Evolutionary conservation across 2,113 vertebrate species (phyloP), one percentile per base, ranked within the genome.

Genomic region (Solenodon paradoxus): DNA sequence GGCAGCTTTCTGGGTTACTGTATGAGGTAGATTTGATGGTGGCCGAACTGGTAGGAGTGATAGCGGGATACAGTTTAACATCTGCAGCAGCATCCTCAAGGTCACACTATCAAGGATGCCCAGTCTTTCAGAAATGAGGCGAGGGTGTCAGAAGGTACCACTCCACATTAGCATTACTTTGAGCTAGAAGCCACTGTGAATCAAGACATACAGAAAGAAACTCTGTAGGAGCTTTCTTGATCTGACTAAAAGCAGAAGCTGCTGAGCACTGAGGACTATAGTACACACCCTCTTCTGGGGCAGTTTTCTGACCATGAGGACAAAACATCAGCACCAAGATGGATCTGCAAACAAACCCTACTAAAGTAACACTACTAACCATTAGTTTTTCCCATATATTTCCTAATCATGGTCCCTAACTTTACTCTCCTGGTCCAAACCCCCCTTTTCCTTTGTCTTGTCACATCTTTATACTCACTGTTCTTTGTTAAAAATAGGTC

Each of bases 11-110:
- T 0, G 2, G 53, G 0, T 16, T n/a, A 24, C 12, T 1, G n/a
- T 2, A 66, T 24, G 24, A 22, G 16, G 64, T 0, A 49, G 16
- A 2, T 5, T 13, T 0, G 9, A 1, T 7, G 7, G 20, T 17
- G 22, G 32, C 35, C 30, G 5, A 5, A 2, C 6, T 20, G 8
- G 38, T 3, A 0, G 40, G 20, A 42, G 28, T 4, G 45, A 28
- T 0, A 42, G 15, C 1, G 47, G 53, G 42, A 15, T 16, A n/a
- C 2, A n/a, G 16, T 30, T 20, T 5, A 17, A 19, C 1, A 12
- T 1, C 22, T 51, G 63, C 4, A 53, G n/a, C 49, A 28, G 2
- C 6, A 11, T 3, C 35, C 42, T 55, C 32, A 20, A n/a, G 63
- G 72, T 45, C 12, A 26, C 24, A 42, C 57, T 0, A 19, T 15